These are phyloP conservation scores for Pelobates cultripes DNA, from an alignment of 2,797 vertebrate genomes.

Conservation along the genomic window DNA sequence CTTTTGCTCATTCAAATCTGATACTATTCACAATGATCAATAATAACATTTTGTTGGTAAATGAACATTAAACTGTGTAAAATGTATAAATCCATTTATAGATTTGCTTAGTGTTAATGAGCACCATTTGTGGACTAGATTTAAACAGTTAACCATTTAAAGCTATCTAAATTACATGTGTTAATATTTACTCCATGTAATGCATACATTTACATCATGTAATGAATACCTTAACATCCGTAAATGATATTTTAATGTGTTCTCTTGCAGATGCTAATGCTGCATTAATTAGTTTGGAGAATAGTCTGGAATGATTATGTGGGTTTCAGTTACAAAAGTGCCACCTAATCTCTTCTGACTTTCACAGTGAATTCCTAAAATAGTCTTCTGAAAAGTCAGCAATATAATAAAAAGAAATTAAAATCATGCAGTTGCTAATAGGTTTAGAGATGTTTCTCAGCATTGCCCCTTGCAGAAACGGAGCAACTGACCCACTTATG, in stretches of 20 bases:
- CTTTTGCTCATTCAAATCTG: no score
- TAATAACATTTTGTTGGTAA: neutral
- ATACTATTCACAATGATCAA: no score
- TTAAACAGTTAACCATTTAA: neutral
- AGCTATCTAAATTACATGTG: neutral
- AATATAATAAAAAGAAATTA: conserved; percentile 14
- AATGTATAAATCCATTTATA: neutral
- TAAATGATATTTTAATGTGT: conserved; percentile 8
- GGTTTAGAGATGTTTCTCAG: conserved; percentile 6
- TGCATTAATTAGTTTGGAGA: conserved; percentile 10
- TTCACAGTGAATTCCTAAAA: neutral
- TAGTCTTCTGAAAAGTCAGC: conserved; percentile 9
- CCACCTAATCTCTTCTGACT: conserved; percentile 14
- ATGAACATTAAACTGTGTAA: neutral
- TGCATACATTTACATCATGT: conserved; percentile 13
- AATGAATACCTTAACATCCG: conserved; percentile 8
- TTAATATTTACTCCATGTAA: conserved; percentile 5
- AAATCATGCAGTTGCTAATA: neutral
- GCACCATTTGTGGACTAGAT: neutral
- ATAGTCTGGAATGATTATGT: conserved; percentile 5
- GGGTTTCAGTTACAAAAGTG: neutral
- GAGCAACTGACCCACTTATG: conserved; percentile 7
- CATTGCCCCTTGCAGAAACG: neutral
- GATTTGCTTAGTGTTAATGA: neutral
- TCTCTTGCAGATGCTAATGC: neutral